These are phyloP conservation scores for Balaenoptera acutorostrata DNA, from an alignment of 2,113 vertebrate species.

Conservation along the genomic window DNA sequence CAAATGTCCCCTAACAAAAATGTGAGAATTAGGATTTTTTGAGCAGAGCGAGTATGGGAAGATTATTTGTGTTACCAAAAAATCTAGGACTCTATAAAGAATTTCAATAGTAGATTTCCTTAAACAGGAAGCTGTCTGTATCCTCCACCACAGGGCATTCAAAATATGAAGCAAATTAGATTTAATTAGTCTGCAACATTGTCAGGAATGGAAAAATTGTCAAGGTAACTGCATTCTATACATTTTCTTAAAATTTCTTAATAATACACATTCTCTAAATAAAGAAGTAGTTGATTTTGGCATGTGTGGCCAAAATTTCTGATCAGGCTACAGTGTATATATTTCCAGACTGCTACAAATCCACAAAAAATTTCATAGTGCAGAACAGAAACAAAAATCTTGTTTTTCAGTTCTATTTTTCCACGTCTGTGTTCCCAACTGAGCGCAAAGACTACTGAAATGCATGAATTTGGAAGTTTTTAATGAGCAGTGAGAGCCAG, in stretches of 20 bases:
- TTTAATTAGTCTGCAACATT: background rate
- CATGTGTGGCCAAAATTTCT: background rate
- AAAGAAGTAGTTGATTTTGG: background rate
- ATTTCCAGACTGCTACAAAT: slow-evolving; percentile 35
- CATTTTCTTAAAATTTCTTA: slow-evolving; percentile 28
- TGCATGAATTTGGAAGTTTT: background rate
- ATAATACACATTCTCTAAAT: background rate
- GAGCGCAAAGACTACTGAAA: slow-evolving; percentile 4
- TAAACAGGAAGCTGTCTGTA: background rate
- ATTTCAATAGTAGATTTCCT: background rate
- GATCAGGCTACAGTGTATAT: background rate
- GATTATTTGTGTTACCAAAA: background rate
- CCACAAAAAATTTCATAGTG: slow-evolving; percentile 4
- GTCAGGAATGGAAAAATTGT: background rate
- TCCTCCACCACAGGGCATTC: background rate
- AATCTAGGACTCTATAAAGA: background rate
- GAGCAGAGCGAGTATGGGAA: background rate
- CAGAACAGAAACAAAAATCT: slow-evolving; percentile 39
- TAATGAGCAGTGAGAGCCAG: background rate
- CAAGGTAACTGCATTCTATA: background rate
- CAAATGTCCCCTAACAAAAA: background rate
- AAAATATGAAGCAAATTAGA: slow-evolving; percentile 4
- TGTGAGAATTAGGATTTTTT: background rate
- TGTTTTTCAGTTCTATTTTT: slow-evolving; percentile 19
- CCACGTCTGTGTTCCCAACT: slow-evolving; percentile 19